Evolutionary conservation across 1,140 invertebrate species (phyloP), one percentile per base, ranked within the genome.

Genomic region (Chionoecetes opilio): DNA sequence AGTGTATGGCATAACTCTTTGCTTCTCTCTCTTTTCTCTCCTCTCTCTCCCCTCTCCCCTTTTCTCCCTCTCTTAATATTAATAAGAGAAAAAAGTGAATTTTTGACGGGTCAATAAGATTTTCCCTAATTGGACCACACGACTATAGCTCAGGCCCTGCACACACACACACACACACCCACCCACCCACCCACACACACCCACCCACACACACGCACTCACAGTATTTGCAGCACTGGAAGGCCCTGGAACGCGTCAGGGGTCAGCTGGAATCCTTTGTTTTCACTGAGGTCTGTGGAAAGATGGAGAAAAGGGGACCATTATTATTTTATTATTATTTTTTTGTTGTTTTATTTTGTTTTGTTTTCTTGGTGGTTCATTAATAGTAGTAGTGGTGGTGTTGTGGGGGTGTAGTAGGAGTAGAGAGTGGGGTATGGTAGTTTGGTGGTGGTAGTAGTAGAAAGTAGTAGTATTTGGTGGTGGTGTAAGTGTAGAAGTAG

Each of bases 131-230:
- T n/a, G n/a, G n/a, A n/a, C n/a, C n/a, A n/a, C n/a, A n/a, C n/a
- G n/a, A n/a, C n/a, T n/a, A n/a, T n/a, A n/a, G n/a, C n/a, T n/a
- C n/a, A n/a, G n/a, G n/a, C n/a, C n/a, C n/a, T n/a, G n/a, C 82
- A 82, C 82, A 82, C 82, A 82, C 82, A 82, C 82, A 82, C 82
- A 82, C 84, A 85, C 84, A 85, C 84, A 32, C 84, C 2, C 84
- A 85, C 84, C 3, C 82, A 82, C 82, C 5, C 82, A 82, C 82
- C 5, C 82, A 82, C 82, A 82, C 82, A 82, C 82, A 82, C 82
- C 5, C 82, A 82, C 82, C 5, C 82, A 82, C 82, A 85, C 84
- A 85, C 84, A 21, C 17, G 3, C 31, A 91, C 89, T 26, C 46
- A 91, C 89, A 75, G 63, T 1, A n/a, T n/a, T 6, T 21, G 63